Conservation (phyloP, 1,140 invertebrate genomes). For the Nilaparvata lugens region DNA sequence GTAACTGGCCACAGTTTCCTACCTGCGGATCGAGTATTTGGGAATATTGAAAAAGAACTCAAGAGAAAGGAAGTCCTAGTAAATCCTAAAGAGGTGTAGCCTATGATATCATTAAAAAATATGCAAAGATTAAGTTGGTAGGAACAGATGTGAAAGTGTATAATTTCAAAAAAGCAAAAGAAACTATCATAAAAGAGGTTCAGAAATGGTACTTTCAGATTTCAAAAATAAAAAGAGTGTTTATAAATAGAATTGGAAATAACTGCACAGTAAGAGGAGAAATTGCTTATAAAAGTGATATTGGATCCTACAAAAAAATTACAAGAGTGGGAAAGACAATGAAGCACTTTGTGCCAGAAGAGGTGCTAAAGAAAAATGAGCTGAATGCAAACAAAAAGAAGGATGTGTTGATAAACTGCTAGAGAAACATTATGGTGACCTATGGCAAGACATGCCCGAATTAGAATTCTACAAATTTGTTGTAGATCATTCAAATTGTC, state of each 20-base stretch:
- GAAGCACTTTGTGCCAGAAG: background rate
- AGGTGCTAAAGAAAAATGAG: background rate
- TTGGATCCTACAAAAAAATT: background rate
- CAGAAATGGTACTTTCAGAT: too few relatives aligned
- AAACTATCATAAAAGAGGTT: background rate
- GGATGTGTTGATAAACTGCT: background rate
- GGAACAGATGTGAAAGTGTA: background rate
- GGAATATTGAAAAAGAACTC: background rate
- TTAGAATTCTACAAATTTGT: too few relatives aligned
- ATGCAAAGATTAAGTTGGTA: background rate
- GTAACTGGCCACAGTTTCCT: background rate
- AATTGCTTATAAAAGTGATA: background rate
- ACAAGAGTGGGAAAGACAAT: background rate
- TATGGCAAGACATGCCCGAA: too few relatives aligned
- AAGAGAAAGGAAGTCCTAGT: background rate
- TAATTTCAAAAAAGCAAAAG: background rate
- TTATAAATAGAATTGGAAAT: background rate
- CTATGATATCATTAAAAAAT: background rate
- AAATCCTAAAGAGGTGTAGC: background rate
- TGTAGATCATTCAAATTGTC: too few relatives aligned
- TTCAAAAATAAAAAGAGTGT: background rate
- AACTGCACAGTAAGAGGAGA: background rate
- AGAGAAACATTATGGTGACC: background rate
- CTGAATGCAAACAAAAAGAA: background rate
- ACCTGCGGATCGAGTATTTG: background rate